These are phyloP conservation scores for Illadopsis cleaveri DNA, from an alignment of 2,113 vertebrate species.

Conservation along the genomic window DNA sequence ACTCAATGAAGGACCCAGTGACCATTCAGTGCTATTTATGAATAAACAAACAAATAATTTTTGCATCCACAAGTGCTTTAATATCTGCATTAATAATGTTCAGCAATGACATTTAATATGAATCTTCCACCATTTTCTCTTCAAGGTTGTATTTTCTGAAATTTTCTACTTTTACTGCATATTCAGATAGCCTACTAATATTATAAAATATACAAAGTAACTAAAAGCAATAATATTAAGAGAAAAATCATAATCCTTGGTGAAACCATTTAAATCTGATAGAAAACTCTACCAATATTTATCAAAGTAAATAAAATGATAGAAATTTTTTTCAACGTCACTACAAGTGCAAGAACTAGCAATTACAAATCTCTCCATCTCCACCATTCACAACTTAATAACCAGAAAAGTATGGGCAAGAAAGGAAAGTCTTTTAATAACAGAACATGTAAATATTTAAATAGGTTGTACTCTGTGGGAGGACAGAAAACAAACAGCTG, in stretches of 20 bases:
- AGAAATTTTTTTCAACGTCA: rapidly evolving
- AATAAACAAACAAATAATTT: background rate
- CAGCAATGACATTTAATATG: background rate
- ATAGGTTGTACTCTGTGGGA: constrained; percentile 10
- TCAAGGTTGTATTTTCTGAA: background rate
- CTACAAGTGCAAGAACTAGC: background rate
- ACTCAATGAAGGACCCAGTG: background rate
- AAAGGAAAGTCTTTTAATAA: background rate
- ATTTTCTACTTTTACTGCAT: background rate
- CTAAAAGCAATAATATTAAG: background rate
- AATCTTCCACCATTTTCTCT: background rate
- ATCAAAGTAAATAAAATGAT: background rate
- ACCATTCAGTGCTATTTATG: background rate
- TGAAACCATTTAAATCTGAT: background rate
- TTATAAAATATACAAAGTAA: background rate
- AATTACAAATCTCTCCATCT: background rate
- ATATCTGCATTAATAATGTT: background rate
- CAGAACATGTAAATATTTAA: constrained; percentile 50
- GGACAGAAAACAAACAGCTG: constrained; percentile 48
- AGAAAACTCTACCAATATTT: background rate
- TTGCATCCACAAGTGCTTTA: background rate
- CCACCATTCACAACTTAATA: background rate
- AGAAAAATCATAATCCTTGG: background rate
- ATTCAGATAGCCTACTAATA: background rate
- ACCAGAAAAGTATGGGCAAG: background rate